These are phyloP conservation scores for Semotilus atromaculatus DNA, from an alignment of 2,797 vertebrate genomes.

Conservation along the genomic window DNA sequence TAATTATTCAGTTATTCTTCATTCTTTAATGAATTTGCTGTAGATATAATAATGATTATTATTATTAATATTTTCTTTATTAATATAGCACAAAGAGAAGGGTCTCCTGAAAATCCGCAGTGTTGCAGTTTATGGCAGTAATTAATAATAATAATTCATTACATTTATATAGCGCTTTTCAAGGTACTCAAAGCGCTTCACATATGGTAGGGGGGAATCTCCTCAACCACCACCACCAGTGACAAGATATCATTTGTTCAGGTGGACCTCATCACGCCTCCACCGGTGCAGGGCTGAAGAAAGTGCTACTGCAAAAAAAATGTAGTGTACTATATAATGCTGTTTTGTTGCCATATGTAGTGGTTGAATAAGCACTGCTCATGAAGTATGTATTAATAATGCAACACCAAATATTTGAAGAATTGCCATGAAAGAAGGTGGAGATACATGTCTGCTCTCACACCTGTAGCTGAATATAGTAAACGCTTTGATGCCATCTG, in stretches of 20 bases:
- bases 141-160: no score
- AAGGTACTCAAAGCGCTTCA: no score
- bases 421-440: slow-evolving; percentile 2
- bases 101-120: background rate
- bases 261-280: no score
- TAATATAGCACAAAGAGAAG: background rate
- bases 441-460: background rate
- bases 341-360: background rate
- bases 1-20: no score
- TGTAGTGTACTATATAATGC: background rate
- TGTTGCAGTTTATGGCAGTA: background rate
- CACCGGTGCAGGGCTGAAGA: background rate
- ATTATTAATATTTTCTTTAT: background rate
- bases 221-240: no score
- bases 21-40: no score
- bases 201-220: no score
- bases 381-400: slow-evolving; percentile 7
- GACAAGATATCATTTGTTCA: background rate
- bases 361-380: background rate
- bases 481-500: background rate
- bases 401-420: slow-evolving; percentile 4
- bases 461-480: background rate
- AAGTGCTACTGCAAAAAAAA: background rate
- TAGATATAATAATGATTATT: background rate
- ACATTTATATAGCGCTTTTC: no score